A percentile compares a stretch with the other conserved stretches of the same genome.
phyloP scores from a whole-genome alignment of 37 sponge, comb jelly and placozoan genomes.

The Beroe forskalii region DNA sequence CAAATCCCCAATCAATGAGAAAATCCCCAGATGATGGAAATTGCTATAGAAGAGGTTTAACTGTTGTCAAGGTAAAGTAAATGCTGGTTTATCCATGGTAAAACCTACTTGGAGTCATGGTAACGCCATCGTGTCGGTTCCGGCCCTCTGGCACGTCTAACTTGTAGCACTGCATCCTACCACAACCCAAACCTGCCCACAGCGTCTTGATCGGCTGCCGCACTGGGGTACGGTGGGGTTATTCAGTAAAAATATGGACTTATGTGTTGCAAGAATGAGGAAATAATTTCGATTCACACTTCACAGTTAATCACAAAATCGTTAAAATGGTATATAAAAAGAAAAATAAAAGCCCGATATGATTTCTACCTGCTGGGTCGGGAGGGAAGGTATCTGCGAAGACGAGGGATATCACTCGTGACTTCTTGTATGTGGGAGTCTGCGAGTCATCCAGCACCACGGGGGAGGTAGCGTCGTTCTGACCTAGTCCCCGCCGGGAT shows the following conservation, averaged over 20 bases:
- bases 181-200: slow-evolving; percentile 59
- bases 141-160: slow-evolving; percentile 30
- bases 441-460: neutral
- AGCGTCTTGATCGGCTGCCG: slow-evolving; percentile 44
- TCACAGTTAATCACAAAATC: no score
- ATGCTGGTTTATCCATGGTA: neutral
- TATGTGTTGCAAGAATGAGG: no score
- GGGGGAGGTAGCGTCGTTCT: neutral
- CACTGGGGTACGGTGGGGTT: neutral
- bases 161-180: slow-evolving; percentile 59
- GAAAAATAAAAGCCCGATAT: no score
- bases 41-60: no score
- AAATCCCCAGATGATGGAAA: no score
- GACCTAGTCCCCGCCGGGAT: neutral
- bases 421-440: neutral
- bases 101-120: slow-evolving; percentile 60
- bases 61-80: no score
- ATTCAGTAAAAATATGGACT: no score
- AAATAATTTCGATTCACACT: no score
- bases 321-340: no score
- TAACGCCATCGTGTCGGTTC: slow-evolving; percentile 45
- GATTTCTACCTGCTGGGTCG: no score
- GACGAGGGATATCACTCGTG: slow-evolving; percentile 10
- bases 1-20: no score
- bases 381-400: slow-evolving; percentile 40